phyloP scores from a whole-genome alignment of 2,888 invertebrate species.

The Pheosia tremula region DNA sequence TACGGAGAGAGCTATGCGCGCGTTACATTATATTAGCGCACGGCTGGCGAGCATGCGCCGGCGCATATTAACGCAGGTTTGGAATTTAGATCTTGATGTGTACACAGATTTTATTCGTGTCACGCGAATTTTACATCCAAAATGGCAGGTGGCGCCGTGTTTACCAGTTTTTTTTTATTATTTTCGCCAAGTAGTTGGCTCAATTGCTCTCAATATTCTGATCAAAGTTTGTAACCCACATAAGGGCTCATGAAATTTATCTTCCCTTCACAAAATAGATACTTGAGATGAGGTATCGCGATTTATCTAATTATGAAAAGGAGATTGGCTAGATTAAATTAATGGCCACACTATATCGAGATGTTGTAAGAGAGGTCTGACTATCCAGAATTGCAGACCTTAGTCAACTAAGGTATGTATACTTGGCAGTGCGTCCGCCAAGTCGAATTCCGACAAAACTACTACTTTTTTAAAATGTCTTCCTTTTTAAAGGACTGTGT shows the following conservation, averaged over 20 bases:
- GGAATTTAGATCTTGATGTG: background rate
- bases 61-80: conserved; percentile 1
- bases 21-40: conserved; percentile 5
- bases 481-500: too few relatives aligned
- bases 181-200: background rate
- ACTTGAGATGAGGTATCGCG: too few relatives aligned
- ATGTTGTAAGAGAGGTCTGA: too few relatives aligned
- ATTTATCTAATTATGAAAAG: too few relatives aligned
- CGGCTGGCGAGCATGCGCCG: background rate
- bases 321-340: too few relatives aligned
- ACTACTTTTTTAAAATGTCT: background rate
- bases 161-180: background rate
- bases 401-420: too few relatives aligned
- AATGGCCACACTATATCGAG: too few relatives aligned
- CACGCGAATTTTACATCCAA: background rate
- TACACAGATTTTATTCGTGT: conserved; percentile 1
- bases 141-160: background rate
- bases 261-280: too few relatives aligned
- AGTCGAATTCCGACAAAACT: background rate
- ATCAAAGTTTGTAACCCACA: background rate
- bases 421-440: background rate
- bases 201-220: background rate
- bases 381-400: too few relatives aligned
- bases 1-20: conserved; percentile 6
- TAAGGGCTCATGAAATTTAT: too few relatives aligned